A percentile compares a stretch with the other conserved stretches of the same genome.
Conservation (phyloP, 2,113 vertebrate genomes). For the Carassius auratus region DNA sequence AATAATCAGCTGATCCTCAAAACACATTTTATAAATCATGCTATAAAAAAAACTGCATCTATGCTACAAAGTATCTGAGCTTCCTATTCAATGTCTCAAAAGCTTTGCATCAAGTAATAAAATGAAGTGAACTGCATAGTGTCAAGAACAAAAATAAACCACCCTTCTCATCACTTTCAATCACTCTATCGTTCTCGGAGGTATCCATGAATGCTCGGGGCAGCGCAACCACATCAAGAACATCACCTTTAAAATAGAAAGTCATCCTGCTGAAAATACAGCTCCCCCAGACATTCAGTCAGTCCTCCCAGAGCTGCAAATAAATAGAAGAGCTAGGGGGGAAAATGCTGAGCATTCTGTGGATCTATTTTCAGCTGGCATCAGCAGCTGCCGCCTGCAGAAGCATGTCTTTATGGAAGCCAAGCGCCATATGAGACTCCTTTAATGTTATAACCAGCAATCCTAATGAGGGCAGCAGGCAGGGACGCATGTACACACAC, state of each 20-base stretch:
- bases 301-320: conserved; percentile 69
- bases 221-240: conserved; percentile 64
- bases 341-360: conserved; percentile 83
- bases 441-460: conserved; percentile 79
- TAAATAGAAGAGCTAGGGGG: conserved; percentile 61
- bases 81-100: neutral
- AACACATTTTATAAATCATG: neutral
- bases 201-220: conserved; percentile 9
- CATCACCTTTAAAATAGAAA: conserved; percentile 78
- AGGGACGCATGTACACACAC: conserved; percentile 13
- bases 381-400: conserved; percentile 89
- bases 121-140: neutral
- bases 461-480: conserved; percentile 41
- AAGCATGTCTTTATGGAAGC: conserved; percentile 82
- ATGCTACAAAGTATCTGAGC: neutral
- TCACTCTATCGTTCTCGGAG: conserved; percentile 21
- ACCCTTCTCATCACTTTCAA: conserved; percentile 25
- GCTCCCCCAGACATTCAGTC: conserved; percentile 53
- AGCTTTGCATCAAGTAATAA: neutral
- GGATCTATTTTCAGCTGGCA: conserved; percentile 91
- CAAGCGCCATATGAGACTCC: conserved; percentile 84
- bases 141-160: conserved; percentile 19
- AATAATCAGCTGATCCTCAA: neutral
- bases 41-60: neutral
- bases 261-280: conserved; percentile 69